phyloP scores from a whole-genome alignment of 1,140 invertebrate species.

The Luehdorfia chinensis region DNA sequence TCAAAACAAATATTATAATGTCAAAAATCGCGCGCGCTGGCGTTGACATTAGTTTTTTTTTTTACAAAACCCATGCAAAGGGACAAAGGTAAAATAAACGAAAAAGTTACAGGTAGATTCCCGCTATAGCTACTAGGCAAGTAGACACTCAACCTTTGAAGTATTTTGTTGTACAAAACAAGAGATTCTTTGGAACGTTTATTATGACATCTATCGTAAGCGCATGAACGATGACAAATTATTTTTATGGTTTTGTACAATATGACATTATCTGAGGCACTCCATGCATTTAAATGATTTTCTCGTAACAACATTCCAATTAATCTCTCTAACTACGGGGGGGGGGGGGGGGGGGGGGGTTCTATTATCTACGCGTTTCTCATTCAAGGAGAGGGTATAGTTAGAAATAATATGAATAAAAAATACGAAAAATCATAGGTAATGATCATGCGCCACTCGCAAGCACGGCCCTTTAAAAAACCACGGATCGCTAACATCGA shows the following conservation, averaged over 20 bases:
- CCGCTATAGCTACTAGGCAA: slow-evolving; percentile 76
- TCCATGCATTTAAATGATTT: no score
- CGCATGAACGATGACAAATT: slow-evolving; percentile 3
- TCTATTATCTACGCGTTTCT: slow-evolving; percentile 56
- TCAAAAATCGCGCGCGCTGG: no score
- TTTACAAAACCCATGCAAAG: slow-evolving; percentile 59
- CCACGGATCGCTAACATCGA: slow-evolving; percentile 57
- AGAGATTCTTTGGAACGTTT: slow-evolving; percentile 69
- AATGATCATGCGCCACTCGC: slow-evolving; percentile 55
- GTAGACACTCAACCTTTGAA: slow-evolving; percentile 61
- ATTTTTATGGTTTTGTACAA: background rate
- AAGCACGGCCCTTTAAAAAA: slow-evolving; percentile 43
- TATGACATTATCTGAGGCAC: background rate
- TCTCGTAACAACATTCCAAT: slow-evolving; percentile 48
- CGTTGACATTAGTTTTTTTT: slow-evolving; percentile 21
- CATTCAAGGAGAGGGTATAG: slow-evolving; percentile 48
- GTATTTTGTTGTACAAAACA: slow-evolving; percentile 30
- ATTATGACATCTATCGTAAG: background rate
- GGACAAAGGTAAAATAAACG: slow-evolving; percentile 52
- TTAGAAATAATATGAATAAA: slow-evolving; percentile 38
- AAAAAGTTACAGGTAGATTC: slow-evolving; percentile 56
- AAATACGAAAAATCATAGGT: slow-evolving; percentile 30
- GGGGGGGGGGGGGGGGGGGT: no score
- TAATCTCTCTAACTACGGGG: slow-evolving; percentile 69
- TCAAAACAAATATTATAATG: no score